Evolutionary conservation across 2,797 vertebrate species (phyloP).

Genomic region (Columba guinea): DNA sequence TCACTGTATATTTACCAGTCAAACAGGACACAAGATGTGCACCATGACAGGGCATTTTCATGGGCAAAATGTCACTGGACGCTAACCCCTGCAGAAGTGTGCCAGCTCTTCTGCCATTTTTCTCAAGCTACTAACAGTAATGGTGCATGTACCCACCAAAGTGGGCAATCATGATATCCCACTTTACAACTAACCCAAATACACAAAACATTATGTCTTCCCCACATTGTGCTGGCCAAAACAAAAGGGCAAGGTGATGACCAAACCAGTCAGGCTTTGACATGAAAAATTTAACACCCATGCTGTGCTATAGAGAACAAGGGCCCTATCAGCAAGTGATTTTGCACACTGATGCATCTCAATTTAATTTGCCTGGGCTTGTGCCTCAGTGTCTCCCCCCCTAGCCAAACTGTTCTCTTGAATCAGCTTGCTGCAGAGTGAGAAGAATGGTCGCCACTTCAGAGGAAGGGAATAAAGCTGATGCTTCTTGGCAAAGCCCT

Average conservation of each 20-base stretch:
- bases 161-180: not conserved
- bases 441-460: conserved; percentile 25
- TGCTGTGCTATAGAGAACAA: not conserved
- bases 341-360: not conserved
- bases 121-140: conserved; percentile 5
- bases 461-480: conserved; percentile 13
- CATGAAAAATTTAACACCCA: not conserved
- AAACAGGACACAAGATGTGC: not conserved
- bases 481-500: conserved; percentile 19
- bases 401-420: not conserved
- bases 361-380: not conserved
- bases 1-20: not conserved
- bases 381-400: not conserved
- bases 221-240: not conserved
- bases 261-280: not conserved
- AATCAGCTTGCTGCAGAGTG: conserved; percentile 31
- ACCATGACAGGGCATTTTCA: not conserved
- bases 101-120: conserved; percentile 12
- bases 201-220: not conserved
- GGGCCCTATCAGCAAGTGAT: not conserved
- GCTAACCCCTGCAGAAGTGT: not conserved
- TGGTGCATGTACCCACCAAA: not conserved
- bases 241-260: not conserved
- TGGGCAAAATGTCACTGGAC: not conserved
- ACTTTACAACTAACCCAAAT: not conserved